A percentile compares a stretch with the other conserved stretches of the same genome.
Conservation (phyloP, 2,797 vertebrate genomes). For the Lacerta viridis region DNA sequence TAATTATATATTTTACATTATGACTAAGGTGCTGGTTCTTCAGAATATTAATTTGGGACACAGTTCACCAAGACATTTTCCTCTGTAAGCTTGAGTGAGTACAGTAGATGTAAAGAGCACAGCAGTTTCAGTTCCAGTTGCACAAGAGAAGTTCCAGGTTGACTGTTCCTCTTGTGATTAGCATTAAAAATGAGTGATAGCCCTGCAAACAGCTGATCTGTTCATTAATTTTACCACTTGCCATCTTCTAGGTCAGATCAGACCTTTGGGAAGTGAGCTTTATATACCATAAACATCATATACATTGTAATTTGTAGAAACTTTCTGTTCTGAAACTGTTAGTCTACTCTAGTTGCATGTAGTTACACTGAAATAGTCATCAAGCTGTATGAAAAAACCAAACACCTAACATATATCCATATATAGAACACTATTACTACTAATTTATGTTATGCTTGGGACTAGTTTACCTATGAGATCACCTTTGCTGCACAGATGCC, state of each 20-base stretch:
- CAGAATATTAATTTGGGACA: slow-evolving; percentile 19
- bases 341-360: background rate
- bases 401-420: no score
- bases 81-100: background rate
- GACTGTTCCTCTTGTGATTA: background rate
- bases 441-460: background rate
- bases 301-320: background rate
- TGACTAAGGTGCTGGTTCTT: background rate
- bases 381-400: background rate
- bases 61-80: background rate
- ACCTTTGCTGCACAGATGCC: no score
- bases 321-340: background rate
- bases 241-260: background rate
- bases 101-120: background rate
- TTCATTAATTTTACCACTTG: background rate
- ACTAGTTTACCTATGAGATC: no score
- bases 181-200: background rate
- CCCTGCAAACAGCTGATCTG: background rate
- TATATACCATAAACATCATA: background rate
- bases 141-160: background rate
- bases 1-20: background rate
- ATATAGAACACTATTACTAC: background rate
- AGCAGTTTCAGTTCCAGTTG: background rate
- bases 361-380: background rate
- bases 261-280: background rate